phyloP scores from a whole-genome alignment of 2,888 invertebrate genomes.

The Patella depressa region DNA sequence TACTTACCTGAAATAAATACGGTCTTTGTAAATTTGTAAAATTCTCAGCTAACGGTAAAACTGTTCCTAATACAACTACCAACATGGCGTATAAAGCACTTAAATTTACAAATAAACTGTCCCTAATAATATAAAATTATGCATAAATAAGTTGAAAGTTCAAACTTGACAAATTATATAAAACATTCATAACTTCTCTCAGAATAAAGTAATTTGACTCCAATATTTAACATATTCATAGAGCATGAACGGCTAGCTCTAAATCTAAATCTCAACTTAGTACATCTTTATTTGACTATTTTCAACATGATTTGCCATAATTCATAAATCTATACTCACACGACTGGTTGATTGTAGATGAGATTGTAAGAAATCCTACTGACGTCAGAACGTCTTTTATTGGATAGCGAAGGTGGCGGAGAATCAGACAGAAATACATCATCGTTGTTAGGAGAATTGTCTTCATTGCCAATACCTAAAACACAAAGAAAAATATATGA shows the following conservation, averaged over 20 bases:
- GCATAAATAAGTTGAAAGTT: too few species aligned
- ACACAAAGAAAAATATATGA: not conserved
- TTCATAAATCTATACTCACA: constrained; percentile 10
- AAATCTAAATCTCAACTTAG: too few species aligned
- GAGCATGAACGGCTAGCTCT: too few species aligned
- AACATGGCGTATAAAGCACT: constrained; percentile 95
- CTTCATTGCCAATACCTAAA: constrained; percentile 18
- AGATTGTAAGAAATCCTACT: constrained; percentile 10
- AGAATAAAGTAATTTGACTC: too few species aligned
- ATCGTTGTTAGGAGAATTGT: constrained; percentile 15
- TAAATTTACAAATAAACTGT: constrained; percentile 71
- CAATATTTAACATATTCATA: too few species aligned
- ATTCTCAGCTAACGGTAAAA: constrained; percentile 96
- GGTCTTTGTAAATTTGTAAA: constrained; percentile 42
- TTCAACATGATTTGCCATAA: too few species aligned
- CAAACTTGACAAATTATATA: too few species aligned
- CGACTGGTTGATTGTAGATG: constrained; percentile 13
- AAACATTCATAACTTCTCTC: too few species aligned
- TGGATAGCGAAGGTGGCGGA: constrained; percentile 19
- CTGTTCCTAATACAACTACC: constrained; percentile 93
- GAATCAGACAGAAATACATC: constrained; percentile 24
- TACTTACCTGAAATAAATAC: constrained; percentile 49
- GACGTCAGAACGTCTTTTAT: constrained; percentile 11
- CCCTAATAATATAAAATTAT: constrained; percentile 34
- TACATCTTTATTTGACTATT: too few species aligned